Evolutionary conservation across 2,888 invertebrate genomes (phyloP), one percentile per base, ranked within the genome.

Genomic region (Microplitis deprimator): DNA sequence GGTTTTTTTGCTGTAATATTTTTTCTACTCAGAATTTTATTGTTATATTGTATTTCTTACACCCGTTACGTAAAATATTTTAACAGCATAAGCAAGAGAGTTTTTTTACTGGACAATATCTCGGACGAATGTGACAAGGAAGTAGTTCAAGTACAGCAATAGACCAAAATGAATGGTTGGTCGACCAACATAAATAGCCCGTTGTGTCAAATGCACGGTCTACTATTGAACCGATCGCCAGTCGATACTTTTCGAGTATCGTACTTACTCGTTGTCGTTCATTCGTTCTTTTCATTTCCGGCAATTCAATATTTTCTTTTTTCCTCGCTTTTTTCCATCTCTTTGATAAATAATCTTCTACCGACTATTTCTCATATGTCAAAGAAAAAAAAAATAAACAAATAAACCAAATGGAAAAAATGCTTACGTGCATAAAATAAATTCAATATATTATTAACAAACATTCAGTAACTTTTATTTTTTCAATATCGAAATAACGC

Each of bases 101-200:
- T 40, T 40, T 64, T 72, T 73, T 73, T 20, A 41, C 41, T 40
- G n/a, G 41, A 41, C 68, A 68, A 41, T 62, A 68, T 73, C 74
- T 68, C 38, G 69, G 50, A 59, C 16, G 69, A 73, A 77, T 73
- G 61, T 69, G 61, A 68, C 61, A 40, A 69, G 41, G 20, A 68
- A 60, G 68, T 38, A 75, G 59, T 61, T 69, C 16, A 5, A 16
- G 16, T 17, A 50, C 68, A 76, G 59, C 39, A 61, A 62, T 40
- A 64, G 68, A 64, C 50, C 50, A 64, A 72, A 75, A 76, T 79
- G 77, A 64, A 78, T 68, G 40, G 59, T 41, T 71, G 62, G 68
- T 65, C 72, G 40, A 67, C 73, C 77, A 77, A 79, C 80, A 79
- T 81, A 81, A 81, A 81, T 80, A 80, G 76, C 76, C 75, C 68